Evolutionary conservation across 2,888 invertebrate genomes (phyloP).

Genomic region (Lycia hirtaria): DNA sequence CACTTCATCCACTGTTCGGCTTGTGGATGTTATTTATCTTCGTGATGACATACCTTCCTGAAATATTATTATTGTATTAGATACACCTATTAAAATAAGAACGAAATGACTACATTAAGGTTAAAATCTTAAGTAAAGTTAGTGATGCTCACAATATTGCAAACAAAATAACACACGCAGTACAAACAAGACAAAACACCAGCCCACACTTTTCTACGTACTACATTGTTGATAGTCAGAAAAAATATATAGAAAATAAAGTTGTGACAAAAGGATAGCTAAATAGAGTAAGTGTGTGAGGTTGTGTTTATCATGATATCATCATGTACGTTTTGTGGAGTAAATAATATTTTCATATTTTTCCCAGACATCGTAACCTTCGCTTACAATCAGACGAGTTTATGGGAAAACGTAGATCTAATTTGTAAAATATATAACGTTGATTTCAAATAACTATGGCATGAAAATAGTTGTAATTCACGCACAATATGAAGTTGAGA

Average conservation of each 20-base stretch:
- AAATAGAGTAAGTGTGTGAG: neutral
- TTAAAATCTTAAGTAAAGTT: neutral
- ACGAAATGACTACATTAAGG: neutral
- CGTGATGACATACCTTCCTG: slow-evolving; percentile 78
- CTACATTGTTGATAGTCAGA: neutral
- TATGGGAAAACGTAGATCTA: too few relatives aligned
- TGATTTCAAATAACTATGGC: too few relatives aligned
- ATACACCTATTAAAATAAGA: neutral
- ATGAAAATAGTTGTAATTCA: too few relatives aligned
- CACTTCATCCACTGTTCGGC: slow-evolving; percentile 53
- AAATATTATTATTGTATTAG: slow-evolving; percentile 51
- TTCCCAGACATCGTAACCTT: too few relatives aligned
- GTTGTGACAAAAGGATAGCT: neutral
- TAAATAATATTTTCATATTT: too few relatives aligned
- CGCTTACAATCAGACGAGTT: too few relatives aligned
- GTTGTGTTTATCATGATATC: neutral
- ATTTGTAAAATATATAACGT: too few relatives aligned
- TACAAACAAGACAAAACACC: slow-evolving; percentile 3
- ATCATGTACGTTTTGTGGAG: too few relatives aligned
- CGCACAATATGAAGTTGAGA: too few relatives aligned
- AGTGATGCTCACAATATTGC: neutral
- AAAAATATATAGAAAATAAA: neutral
- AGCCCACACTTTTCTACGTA: neutral
- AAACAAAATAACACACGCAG: neutral
- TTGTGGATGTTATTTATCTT: slow-evolving; percentile 60